phyloP scores from a whole-genome alignment of 2,797 vertebrate species.

The Coilia nasus region DNA sequence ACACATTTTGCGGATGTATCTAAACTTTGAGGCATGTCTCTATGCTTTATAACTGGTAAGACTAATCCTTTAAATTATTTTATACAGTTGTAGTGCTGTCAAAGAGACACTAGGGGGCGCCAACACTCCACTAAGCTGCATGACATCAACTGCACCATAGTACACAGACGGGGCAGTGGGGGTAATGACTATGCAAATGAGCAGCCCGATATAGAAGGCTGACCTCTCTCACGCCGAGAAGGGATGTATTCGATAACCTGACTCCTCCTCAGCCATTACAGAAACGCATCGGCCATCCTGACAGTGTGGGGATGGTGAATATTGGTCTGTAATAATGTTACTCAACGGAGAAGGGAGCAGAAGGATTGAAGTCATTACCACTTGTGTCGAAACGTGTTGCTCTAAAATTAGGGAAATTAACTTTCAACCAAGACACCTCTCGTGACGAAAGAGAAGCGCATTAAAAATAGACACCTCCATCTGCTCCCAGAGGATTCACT shows the following conservation, averaged over 20 bases:
- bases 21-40: neutral
- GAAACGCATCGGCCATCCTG: too few relatives aligned
- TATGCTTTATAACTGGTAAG: neutral
- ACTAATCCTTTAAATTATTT: neutral
- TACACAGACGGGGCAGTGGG: neutral
- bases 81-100: neutral
- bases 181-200: neutral
- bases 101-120: slow-evolving; percentile 2
- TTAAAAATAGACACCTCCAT: neutral
- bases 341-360: neutral
- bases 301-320: neutral
- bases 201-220: neutral
- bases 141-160: neutral
- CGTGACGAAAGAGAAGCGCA: neutral
- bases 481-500: neutral
- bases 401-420: neutral
- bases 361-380: neutral
- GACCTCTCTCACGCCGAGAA: neutral
- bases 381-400: neutral
- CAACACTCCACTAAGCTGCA: neutral
- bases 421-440: neutral
- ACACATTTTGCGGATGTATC: neutral
- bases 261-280: neutral
- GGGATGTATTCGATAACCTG: neutral
- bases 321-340: neutral